Percentiles rank a stretch among this genome's conserved stretches.
Evolutionary conservation across 2,113 vertebrate genomes (phyloP).

Genomic region (Lamprotornis superbus): DNA sequence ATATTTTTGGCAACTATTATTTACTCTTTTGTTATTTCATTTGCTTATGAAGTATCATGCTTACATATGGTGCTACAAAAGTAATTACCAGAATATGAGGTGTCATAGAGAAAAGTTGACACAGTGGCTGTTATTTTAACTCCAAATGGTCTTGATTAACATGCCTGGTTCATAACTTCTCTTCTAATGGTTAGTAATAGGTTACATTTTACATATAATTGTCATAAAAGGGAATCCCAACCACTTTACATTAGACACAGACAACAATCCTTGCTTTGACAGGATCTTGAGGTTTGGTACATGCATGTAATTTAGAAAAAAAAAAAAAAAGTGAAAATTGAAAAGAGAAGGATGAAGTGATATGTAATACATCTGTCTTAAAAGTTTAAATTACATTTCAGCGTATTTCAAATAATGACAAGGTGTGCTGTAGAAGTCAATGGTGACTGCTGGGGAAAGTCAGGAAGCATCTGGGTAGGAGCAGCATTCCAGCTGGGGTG

Average conservation of each 20-base stretch:
- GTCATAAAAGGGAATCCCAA: not conserved
- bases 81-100: not conserved
- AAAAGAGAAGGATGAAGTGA: not conserved
- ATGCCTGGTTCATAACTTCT: not conserved
- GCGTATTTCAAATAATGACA: not conserved
- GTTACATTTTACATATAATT: not conserved
- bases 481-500: fast-evolving
- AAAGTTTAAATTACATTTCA: not conserved
- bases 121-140: not conserved
- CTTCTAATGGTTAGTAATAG: not conserved
- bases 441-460: not conserved
- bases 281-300: not conserved
- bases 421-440: not conserved
- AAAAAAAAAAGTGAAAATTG: not conserved
- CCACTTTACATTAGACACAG: not conserved
- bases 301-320: not conserved
- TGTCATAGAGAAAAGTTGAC: not conserved
- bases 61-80: not conserved
- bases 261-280: not conserved
- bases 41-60: not conserved
- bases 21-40: not conserved
- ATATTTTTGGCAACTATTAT: not conserved
- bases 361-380: not conserved
- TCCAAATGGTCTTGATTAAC: not conserved
- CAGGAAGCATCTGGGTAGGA: fast-evolving